Evolutionary conservation across 2,888 invertebrate genomes (phyloP), one percentile per base, ranked within the genome.

Genomic region (Drosophila koepferae): DNA sequence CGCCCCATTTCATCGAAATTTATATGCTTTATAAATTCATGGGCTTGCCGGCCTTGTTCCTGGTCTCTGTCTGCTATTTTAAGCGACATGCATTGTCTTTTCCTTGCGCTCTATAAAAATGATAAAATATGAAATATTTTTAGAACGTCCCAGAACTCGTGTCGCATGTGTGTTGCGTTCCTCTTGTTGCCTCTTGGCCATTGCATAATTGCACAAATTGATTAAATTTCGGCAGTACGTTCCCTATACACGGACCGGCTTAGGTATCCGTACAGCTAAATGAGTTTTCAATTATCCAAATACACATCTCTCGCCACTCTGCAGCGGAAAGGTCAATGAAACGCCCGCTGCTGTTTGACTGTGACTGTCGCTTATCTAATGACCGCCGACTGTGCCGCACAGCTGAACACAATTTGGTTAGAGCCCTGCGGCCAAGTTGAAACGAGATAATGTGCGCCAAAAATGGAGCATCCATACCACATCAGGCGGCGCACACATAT

Each of bases 201-300:
- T 89, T 89, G 84, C 86, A 86, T 84, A 89, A 84, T 89, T 89
- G 89, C 74, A 74, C 74, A 87, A 85, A 79, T 89, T 86, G 87
- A 89, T 89, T 89, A 79, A 62, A 77, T 74, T 80, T 85, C 58
- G 58, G 62, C 61, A 46, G 65, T 40, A 12, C n/a, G 18, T 48
- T 59, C 31, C 58, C 63, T 65, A 55, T 64, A 69, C 54, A 16
- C 49, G 63, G 58, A 10, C 49, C 60, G 55, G 56, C 58, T 69
- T 66, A 41, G 53, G 53, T 60, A 74, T 88, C 81, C 84, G 66
- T 63, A 68, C 41, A 65, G 56, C 78, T 63, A 72, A 83, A 83
- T 83, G 71, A 80, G 44, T 73, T 80, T 69, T 62, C 74, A 71
- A 77, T 87, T 65, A 41, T 23, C 41, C 34, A 38, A 16, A 48